A percentile compares a stretch with the other conserved stretches of the same genome.
These are phyloP conservation scores for Nycteola revayana DNA, from an alignment of 2,888 invertebrate species.

Conservation along the genomic window DNA sequence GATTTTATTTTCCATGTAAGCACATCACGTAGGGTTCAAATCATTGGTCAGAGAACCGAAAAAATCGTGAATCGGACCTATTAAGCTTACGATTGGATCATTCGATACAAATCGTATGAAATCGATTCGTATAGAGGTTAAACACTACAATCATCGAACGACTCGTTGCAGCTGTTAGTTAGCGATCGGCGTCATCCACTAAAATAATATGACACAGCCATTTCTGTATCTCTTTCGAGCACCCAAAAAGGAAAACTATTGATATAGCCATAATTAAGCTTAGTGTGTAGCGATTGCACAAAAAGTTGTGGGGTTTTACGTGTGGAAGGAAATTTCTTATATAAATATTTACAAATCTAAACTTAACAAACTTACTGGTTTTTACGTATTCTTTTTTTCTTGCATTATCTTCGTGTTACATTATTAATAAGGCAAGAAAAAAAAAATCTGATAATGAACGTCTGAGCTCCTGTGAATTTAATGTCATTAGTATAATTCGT, in stretches of 20 bases:
- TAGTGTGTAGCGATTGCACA: constrained; percentile 53
- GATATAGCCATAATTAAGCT: constrained; percentile 63
- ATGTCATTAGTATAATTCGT: too few species aligned
- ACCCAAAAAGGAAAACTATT: constrained; percentile 67
- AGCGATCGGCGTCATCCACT: constrained; percentile 76
- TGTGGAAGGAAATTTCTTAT: too few species aligned
- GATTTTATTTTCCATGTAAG: constrained; percentile 73
- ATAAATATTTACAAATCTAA: too few species aligned
- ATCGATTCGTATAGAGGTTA: constrained; percentile 74
- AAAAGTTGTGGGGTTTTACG: too few species aligned
- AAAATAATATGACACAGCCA: constrained; percentile 81
- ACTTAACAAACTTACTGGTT: too few species aligned
- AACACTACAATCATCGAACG: constrained; percentile 74
- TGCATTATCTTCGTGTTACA: too few species aligned
- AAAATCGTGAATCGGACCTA: constrained; percentile 73
- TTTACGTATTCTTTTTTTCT: too few species aligned
- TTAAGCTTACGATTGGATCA: constrained; percentile 70
- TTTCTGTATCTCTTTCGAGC: constrained; percentile 67
- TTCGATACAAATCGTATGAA: constrained; percentile 73
- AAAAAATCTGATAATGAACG: too few species aligned
- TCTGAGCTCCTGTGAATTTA: too few species aligned
- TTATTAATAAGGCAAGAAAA: too few species aligned
- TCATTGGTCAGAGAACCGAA: constrained; percentile 70
- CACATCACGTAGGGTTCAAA: constrained; percentile 77
- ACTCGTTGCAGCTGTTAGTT: constrained; percentile 73